Conservation (phyloP, 2,797 vertebrate genomes). For the Potorous gilbertii region DNA sequence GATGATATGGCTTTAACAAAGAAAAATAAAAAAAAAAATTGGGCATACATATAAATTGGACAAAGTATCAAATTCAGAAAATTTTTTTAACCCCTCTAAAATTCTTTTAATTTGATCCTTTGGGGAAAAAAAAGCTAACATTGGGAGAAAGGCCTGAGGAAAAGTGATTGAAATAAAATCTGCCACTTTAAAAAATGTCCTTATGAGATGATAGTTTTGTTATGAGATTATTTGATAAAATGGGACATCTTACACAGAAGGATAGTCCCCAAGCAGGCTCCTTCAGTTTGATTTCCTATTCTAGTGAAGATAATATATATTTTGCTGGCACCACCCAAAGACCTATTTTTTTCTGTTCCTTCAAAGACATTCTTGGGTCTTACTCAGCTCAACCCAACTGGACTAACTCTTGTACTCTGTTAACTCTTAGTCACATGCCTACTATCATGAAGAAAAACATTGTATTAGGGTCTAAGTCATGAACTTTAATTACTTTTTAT, state of each 20-base stretch:
- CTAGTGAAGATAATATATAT: not conserved
- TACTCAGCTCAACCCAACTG: not conserved
- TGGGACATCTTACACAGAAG: not conserved
- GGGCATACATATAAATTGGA: not conserved
- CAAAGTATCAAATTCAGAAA: not conserved
- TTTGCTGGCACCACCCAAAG: not conserved
- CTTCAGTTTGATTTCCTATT: not conserved
- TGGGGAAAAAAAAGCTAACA: not conserved
- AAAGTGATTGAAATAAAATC: not conserved
- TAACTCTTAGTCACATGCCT: not conserved
- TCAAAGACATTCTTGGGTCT: not conserved
- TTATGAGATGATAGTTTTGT: not conserved
- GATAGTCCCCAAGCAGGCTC: not conserved
- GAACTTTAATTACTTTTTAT: not conserved
- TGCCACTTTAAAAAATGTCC: not conserved
- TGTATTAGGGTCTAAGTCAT: not conserved
- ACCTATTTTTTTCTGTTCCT: not conserved
- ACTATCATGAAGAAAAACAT: not conserved
- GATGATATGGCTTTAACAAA: not conserved
- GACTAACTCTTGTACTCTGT: not conserved
- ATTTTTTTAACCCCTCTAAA: not conserved
- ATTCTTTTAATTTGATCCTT: not conserved
- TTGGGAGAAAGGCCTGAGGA: not conserved
- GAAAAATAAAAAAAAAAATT: not conserved
- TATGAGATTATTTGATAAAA: not conserved